Percentiles rank a stretch among this genome's conserved stretches.
phyloP scores from a whole-genome alignment of 2,888 invertebrate genomes.

The Ophion costatus region DNA sequence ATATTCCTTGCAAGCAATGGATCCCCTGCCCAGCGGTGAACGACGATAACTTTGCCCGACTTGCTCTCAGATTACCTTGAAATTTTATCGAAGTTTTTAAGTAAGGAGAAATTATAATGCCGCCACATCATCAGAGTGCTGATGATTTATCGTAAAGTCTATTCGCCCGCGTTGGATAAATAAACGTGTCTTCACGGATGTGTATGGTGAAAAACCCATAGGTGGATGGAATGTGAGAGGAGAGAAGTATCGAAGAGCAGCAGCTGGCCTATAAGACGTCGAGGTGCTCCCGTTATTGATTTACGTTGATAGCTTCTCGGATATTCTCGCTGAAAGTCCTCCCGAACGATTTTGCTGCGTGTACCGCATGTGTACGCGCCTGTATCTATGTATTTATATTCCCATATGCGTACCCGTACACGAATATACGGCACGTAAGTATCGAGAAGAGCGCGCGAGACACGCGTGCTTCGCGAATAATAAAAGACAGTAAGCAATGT shows the following conservation, averaged over 20 bases:
- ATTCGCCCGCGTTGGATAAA: constrained; percentile 68
- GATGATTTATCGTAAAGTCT: constrained; percentile 73
- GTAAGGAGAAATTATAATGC: constrained; percentile 70
- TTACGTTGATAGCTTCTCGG: constrained; percentile 80
- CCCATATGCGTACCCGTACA: constrained; percentile 11
- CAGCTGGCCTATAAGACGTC: constrained; percentile 80
- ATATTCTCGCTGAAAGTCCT: constrained; percentile 57
- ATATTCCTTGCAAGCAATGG: too few species aligned
- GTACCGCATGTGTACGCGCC: constrained; percentile 24
- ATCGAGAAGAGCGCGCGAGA: constrained; percentile 37
- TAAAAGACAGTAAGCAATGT: constrained; percentile 34
- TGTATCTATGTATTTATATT: neutral
- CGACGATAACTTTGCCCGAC: too few species aligned
- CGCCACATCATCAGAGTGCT: constrained; percentile 71
- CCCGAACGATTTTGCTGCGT: constrained; percentile 35
- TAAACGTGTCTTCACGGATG: constrained; percentile 41
- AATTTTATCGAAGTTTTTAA: neutral
- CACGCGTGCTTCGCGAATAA: constrained; percentile 58
- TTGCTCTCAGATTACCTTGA: neutral
- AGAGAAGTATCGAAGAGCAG: constrained; percentile 68
- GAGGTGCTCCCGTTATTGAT: constrained; percentile 80
- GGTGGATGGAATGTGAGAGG: constrained; percentile 72
- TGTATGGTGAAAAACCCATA: constrained; percentile 66
- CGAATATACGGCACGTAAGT: neutral
- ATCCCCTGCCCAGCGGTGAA: too few species aligned